Base-by-base conservation (phyloP, 2,113 vertebrate species). In the Pterocles burchelli region DNA sequence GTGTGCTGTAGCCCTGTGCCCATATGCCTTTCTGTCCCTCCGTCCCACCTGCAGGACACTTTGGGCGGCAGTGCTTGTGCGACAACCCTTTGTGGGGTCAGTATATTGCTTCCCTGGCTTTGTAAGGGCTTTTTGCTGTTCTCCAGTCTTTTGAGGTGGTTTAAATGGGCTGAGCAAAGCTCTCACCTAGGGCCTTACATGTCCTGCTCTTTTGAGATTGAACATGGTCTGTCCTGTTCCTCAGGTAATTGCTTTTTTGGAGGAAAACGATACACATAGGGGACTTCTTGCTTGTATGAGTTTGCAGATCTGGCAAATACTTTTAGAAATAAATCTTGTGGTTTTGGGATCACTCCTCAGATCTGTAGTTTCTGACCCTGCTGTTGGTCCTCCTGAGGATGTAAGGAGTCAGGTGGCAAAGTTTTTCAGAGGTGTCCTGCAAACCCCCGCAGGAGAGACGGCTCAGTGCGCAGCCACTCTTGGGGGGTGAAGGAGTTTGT, bases 1-100 rank as follows among this genome's bases (percentile, higher is more conserved):
- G 25, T 2, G 17, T 70, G 22, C 29, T 18, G 18, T 24, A n/a
- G 38, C 63, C 33, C 16, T 34, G 52, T 7, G 6, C 18, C 25
- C 12, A 1, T 15, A 7, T 3, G 2, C 7, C 9, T 63, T 24
- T 21, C 9, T 31, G 17, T n/a, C 7, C 17, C 11, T 59, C 16
- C 2, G 17, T 63, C 17, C 4, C 5, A 17, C 24, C 54, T 52
- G 45, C 25, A 26, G 65, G 43, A 41, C 0, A 0, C 6, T 26
- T 52, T 52, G 59, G 36, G 59, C 49, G 57, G 45, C 13, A 11
- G 31, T 22, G 63, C 71, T 49, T 0, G 0, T 48, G 24, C 21
- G 51, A 9, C 7, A 29, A 3, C 36, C 15, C 73, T 62, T 61
- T 38, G 31, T 7, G 1, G 11, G 8, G 7, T 48, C 10, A 10